Conservation (phyloP, 2,113 vertebrate genomes). For the Psilopsiagon aurifrons region DNA sequence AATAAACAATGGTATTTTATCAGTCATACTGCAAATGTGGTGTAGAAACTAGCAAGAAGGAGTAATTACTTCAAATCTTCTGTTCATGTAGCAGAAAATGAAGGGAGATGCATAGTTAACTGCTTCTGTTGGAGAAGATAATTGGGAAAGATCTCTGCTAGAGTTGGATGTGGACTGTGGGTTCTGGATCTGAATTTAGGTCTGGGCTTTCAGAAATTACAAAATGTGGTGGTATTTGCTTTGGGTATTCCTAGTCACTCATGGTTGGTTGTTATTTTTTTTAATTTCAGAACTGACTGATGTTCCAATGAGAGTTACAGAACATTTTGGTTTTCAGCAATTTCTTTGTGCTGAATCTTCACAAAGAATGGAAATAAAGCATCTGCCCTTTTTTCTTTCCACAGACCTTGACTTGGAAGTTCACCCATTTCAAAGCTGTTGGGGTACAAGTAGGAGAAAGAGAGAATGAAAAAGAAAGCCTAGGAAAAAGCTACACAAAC, state of each 20-base stretch:
- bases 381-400: neutral
- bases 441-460: neutral
- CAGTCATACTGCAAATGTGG: neutral
- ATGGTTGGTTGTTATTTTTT: neutral
- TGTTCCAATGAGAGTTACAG: neutral
- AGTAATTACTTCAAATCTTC: neutral
- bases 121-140: neutral
- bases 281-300: neutral
- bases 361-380: neutral
- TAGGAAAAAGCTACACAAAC: neutral
- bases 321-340: neutral
- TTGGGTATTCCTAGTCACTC: neutral
- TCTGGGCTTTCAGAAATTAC: neutral
- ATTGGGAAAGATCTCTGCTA: neutral
- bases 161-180: neutral
- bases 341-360: neutral
- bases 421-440: neutral
- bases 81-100: neutral
- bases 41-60: neutral
- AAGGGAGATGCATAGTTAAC: neutral
- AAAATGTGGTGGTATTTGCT: neutral
- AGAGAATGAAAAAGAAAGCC: neutral
- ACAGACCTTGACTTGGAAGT: neutral
- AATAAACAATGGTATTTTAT: neutral
- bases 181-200: neutral